A percentile compares a stretch with the other conserved stretches of the same genome.
These are phyloP conservation scores for Notospermus geniculatus DNA, from an alignment of 1,140 invertebrate species.

Conservation along the genomic window DNA sequence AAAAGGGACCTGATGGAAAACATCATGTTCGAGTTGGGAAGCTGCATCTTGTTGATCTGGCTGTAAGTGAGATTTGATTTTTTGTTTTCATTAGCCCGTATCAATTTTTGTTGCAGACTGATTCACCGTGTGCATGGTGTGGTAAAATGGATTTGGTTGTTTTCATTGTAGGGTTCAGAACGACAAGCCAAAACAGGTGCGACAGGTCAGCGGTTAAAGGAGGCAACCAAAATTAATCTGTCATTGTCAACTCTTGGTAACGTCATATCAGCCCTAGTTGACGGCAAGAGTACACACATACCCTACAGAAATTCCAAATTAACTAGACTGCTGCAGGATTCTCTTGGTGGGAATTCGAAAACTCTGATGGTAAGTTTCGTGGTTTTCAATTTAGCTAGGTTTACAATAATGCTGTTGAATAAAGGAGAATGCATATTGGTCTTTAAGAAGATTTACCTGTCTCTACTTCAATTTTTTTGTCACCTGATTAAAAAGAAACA, in stretches of 20 bases:
- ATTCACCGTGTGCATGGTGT: too few species aligned
- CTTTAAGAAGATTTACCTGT: too few species aligned
- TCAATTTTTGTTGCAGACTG: background rate
- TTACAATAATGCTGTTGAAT: too few species aligned
- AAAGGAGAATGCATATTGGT: too few species aligned
- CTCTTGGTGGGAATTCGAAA: slow-evolving; percentile 86
- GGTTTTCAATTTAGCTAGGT: too few species aligned
- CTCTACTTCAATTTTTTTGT: background rate
- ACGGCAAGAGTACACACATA: slow-evolving; percentile 59
- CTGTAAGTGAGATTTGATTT: slow-evolving; percentile 56
- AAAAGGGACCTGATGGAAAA: slow-evolving; percentile 83
- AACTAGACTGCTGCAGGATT: slow-evolving; percentile 63
- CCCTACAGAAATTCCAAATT: slow-evolving; percentile 58
- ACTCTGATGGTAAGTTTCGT: slow-evolving; percentile 85
- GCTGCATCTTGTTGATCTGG: slow-evolving; percentile 91
- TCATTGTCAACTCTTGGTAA: slow-evolving; percentile 92
- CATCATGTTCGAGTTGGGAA: slow-evolving; percentile 92
- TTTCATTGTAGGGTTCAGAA: slow-evolving; percentile 74
- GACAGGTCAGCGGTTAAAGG: slow-evolving; percentile 82
- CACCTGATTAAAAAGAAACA: background rate
- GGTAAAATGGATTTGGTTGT: too few species aligned
- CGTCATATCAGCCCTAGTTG: slow-evolving; percentile 91
- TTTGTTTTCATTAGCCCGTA: too few species aligned
- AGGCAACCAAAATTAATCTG: slow-evolving; percentile 93
- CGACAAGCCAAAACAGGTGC: slow-evolving; percentile 93